Evolutionary conservation across 2,797 vertebrate species (phyloP).

Genomic region (Sphenodon punctatus): DNA sequence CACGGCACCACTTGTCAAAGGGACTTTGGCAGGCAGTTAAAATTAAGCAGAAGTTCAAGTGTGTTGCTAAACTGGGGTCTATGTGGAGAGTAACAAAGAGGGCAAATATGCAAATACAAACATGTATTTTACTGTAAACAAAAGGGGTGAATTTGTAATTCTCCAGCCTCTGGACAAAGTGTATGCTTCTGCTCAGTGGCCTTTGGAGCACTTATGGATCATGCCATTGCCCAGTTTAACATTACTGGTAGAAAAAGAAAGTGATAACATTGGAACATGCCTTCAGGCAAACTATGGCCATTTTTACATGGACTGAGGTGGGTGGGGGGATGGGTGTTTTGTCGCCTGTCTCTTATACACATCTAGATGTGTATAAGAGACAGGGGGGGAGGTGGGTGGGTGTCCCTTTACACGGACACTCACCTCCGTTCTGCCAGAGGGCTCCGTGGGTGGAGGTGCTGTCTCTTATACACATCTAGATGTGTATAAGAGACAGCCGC

Average conservation of each 20-base stretch:
- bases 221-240: background rate
- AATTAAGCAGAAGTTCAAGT: constrained; percentile 15
- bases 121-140: background rate
- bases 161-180: background rate
- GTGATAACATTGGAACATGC: background rate
- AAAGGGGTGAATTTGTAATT: background rate
- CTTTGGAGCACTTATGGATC: background rate
- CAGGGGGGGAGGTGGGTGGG: too few relatives aligned
- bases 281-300: constrained; percentile 18
- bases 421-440: too few relatives aligned
- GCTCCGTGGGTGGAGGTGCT: too few relatives aligned
- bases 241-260: background rate
- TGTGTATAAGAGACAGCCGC: too few relatives aligned
- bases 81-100: constrained; percentile 57
- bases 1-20: too few relatives aligned
- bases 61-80: background rate
- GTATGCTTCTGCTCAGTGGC: constrained; percentile 50
- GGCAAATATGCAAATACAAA: constrained; percentile 19
- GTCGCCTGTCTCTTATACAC: too few relatives aligned
- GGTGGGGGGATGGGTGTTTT: too few relatives aligned
- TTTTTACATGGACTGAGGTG: too few relatives aligned
- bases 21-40: background rate
- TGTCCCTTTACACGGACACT: too few relatives aligned
- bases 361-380: too few relatives aligned
- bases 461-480: too few relatives aligned